Evolutionary conservation across 2,797 vertebrate genomes (phyloP).

Genomic region (Coregonus ussuriensis): DNA sequence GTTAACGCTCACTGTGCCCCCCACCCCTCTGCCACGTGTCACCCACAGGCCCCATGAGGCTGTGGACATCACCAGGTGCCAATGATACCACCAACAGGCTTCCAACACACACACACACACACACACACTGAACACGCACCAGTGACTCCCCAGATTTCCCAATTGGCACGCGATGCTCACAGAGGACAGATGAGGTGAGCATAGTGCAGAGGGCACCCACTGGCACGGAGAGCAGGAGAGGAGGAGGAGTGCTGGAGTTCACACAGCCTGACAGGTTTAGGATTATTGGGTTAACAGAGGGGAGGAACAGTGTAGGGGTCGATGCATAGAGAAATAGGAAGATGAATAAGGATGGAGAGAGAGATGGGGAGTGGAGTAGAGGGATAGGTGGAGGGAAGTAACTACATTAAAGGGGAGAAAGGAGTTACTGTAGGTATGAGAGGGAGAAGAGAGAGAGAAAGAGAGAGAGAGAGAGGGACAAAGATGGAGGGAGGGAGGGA

Average conservation of each 20-base stretch:
- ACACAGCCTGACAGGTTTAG: not conserved
- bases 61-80: not conserved
- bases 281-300: constrained; percentile 13
- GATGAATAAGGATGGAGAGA: not conserved
- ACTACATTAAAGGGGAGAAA: not conserved
- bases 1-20: not conserved
- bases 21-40: not conserved
- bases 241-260: too few species aligned
- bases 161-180: not conserved
- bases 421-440: constrained; percentile 3
- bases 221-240: not conserved
- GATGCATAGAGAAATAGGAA: too few species aligned
- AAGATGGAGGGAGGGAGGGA: not conserved
- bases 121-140: not conserved
- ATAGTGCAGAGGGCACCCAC: not conserved
- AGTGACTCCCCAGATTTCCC: not conserved
- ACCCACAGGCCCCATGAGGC: not conserved
- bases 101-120: not conserved
- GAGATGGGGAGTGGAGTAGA: not conserved
- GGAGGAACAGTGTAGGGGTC: too few species aligned
- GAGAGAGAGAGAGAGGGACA: too few species aligned
- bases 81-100: not conserved
- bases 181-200: constrained; percentile 7
- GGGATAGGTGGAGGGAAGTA: too few species aligned
- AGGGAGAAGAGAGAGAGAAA: not conserved